Evolutionary conservation across 30 jellyfish, hydroid and myxozoan species (phyloP).

Genomic region (Cassiopea xamachana): DNA sequence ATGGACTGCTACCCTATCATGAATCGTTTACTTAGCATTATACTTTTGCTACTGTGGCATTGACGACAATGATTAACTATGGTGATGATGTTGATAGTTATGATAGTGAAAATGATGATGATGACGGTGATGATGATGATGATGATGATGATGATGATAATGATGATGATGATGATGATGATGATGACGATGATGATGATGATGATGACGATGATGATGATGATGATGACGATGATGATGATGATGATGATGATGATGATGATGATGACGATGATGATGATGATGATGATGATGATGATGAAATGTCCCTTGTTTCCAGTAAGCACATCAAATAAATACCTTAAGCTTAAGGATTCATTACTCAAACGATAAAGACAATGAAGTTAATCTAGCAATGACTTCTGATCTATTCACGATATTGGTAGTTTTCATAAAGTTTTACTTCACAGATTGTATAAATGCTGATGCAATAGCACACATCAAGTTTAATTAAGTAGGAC

Average conservation of each 20-base stretch:
- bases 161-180: not conserved
- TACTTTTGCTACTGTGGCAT: not conserved
- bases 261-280: conserved; percentile 7
- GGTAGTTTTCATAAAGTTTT: too few species aligned
- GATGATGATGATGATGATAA: not conserved
- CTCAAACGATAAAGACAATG: too few species aligned
- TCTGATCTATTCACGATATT: too few species aligned
- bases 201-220: conserved; percentile 3
- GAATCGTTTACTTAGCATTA: too few species aligned
- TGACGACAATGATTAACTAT: not conserved
- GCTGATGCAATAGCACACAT: too few species aligned
- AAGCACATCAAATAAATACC: too few species aligned
- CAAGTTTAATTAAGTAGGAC: too few species aligned
- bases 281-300: conserved; percentile 7
- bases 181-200: not conserved
- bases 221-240: conserved; percentile 7
- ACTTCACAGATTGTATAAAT: too few species aligned
- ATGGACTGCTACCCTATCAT: too few species aligned
- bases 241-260: conserved; percentile 12
- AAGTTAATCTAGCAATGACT: too few species aligned
- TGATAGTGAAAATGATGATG: not conserved
- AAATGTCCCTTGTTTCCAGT: not conserved
- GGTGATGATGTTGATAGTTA: not conserved
- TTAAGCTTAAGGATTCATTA: too few species aligned
- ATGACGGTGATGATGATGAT: not conserved